Base-by-base conservation (phyloP, 2,888 invertebrate genomes). In the Thymelicus sylvestris region DNA sequence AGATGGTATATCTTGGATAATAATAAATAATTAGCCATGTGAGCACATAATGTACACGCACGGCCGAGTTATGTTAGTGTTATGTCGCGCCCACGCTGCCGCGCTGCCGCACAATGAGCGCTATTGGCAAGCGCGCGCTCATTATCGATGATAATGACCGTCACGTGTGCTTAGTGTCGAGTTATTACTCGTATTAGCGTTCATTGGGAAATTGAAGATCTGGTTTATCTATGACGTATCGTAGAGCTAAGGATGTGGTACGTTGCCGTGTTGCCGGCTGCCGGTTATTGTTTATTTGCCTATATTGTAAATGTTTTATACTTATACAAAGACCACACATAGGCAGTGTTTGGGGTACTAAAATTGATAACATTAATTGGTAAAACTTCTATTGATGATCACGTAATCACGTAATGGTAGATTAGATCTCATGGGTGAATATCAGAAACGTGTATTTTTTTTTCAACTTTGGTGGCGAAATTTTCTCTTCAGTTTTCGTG, bases 81-180 rank as follows among this genome's bases (percentile, higher is more conserved):
- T 62, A 62, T 67, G 67, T 57, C 57, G n/a, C 55, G 55, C 55
- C 44, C 19, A 8, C 44, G 44, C 8, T 8, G 44, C 44, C 7
- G 7, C 8, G 44, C 44, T 2, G 10, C 8, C 24, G 66, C 55
- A 47, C 63, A 55, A 44, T 63, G 63, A 59, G 63, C 62, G 47
- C 48, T 64, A 50, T 69, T 69, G 69, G 69, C 69, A 59, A 59
- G 57, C 64, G 59, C 39, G 44, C 66, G 70, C 65, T 60, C 55
- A 63, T 69, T 68, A 63, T 38, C 19, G 69, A 15, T 69, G 48
- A 59, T 69, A 69, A 69, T 69, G 63, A 64, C 69, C 63, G 41
- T 19, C 69, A 69, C 64, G 63, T 69, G 69, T 50, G 63, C 57
- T 59, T 64, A 64, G 69, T 57, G 64, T 6, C 41, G 60, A 50